A percentile compares a stretch with the other conserved stretches of the same genome.
Evolutionary conservation across 2,888 invertebrate species (phyloP).

Genomic region (Pterostichus niger): DNA sequence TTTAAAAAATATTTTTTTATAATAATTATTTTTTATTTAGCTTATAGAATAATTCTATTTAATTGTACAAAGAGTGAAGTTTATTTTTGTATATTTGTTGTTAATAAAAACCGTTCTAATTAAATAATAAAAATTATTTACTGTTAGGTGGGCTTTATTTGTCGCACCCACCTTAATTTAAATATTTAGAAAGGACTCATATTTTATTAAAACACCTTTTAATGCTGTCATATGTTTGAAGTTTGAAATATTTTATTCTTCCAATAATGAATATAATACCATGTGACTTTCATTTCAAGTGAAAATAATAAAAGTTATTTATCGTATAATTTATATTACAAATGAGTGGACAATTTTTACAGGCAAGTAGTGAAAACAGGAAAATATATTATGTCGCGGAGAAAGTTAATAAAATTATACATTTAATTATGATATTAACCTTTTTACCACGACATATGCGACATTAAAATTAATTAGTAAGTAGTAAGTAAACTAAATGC

Average conservation of each 20-base stretch:
- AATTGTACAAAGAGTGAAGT: too few relatives aligned
- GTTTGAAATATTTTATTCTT: constrained; percentile 2
- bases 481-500: neutral
- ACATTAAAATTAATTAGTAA: neutral
- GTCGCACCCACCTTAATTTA: too few relatives aligned
- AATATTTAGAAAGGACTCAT: constrained; percentile 12
- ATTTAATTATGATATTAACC: constrained; percentile 14
- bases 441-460: neutral
- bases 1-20: too few relatives aligned
- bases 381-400: constrained; percentile 24
- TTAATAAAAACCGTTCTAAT: too few relatives aligned
- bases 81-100: too few relatives aligned
- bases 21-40: too few relatives aligned
- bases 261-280: constrained; percentile 1
- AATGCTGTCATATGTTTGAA: constrained; percentile 1
- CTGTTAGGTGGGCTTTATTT: too few relatives aligned
- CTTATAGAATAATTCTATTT: too few relatives aligned
- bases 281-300: constrained; percentile 28
- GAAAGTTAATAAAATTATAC: constrained; percentile 38
- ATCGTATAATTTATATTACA: constrained; percentile 9
- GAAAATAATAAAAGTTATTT: constrained; percentile 30
- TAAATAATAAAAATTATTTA: too few relatives aligned
- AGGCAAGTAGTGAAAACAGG: constrained; percentile 36
- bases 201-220: neutral
- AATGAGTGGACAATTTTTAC: constrained; percentile 29